phyloP scores from a whole-genome alignment of 2,888 invertebrate species.

The Nephrotoma flavescens region DNA sequence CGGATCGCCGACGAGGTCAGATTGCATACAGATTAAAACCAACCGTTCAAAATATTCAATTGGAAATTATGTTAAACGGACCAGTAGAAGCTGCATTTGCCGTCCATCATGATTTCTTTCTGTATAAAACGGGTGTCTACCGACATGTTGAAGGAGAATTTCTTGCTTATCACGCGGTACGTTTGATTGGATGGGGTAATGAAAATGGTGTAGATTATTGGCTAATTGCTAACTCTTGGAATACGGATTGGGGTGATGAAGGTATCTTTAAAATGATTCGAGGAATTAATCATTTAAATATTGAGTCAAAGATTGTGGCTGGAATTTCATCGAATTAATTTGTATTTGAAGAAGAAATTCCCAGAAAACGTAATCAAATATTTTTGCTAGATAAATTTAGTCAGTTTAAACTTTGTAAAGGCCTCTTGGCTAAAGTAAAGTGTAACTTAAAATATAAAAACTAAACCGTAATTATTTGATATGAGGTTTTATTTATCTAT shows the following conservation, averaged over 20 bases:
- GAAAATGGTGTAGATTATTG: conserved; percentile 60
- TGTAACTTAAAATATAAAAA: too few species aligned
- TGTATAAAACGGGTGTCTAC: conserved; percentile 63
- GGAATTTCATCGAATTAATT: conserved; percentile 35
- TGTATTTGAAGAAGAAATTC: not conserved
- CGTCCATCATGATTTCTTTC: conserved; percentile 62
- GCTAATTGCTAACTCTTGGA: conserved; percentile 79
- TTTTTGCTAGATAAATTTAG: too few species aligned
- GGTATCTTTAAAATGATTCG: conserved; percentile 70
- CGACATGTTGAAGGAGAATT: conserved; percentile 48
- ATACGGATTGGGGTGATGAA: conserved; percentile 69
- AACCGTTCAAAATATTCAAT: conserved; percentile 48
- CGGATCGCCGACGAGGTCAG: not conserved
- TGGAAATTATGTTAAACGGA: conserved; percentile 60
- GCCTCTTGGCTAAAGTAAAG: too few species aligned
- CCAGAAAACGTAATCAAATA: too few species aligned
- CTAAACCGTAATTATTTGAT: too few species aligned
- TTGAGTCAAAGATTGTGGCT: conserved; percentile 45
- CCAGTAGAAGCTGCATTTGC: conserved; percentile 71
- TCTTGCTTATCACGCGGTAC: conserved; percentile 69
- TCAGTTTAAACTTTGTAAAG: too few species aligned
- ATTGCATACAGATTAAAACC: not conserved
- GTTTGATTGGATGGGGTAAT: conserved; percentile 68
- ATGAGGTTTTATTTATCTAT: too few species aligned
- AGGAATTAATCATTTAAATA: conserved; percentile 52